phyloP scores from a whole-genome alignment of 2,797 vertebrate genomes.

The Sibirionetta formosa region DNA sequence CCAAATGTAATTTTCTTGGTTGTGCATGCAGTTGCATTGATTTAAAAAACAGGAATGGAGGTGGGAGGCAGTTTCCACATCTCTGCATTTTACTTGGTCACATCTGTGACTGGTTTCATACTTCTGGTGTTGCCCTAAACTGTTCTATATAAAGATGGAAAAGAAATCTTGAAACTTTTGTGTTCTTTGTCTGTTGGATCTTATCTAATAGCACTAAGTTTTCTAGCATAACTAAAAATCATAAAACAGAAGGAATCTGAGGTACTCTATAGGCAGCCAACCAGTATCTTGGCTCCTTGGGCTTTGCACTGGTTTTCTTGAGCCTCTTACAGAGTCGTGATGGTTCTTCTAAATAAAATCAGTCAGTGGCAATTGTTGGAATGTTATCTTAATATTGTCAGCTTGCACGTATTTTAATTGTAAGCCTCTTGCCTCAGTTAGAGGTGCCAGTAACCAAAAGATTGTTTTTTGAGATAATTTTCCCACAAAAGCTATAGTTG shows the following conservation, averaged over 20 bases:
- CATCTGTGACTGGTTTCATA: not conserved
- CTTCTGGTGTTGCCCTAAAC: not conserved
- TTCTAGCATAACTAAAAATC: not conserved
- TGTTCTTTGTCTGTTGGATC: not conserved
- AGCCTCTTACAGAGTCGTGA: not conserved
- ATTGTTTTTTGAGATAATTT: not conserved
- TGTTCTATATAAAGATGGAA: not conserved
- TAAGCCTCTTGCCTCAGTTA: not conserved
- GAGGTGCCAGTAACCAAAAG: not conserved
- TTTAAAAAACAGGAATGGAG: conserved; percentile 30
- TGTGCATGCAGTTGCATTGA: not conserved
- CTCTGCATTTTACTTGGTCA: not conserved
- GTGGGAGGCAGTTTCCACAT: conserved; percentile 19
- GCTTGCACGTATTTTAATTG: not conserved
- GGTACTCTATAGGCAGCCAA: not conserved
- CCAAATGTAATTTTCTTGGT: conserved; percentile 42
- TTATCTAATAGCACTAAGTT: not conserved
- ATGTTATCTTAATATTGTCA: not conserved
- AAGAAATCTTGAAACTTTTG: not conserved
- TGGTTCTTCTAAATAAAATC: not conserved
- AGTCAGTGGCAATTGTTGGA: not conserved
- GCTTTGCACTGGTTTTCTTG: not conserved
- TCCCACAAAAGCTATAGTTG: not conserved
- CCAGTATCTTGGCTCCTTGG: not conserved
- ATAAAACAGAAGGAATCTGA: not conserved